phyloP scores from a whole-genome alignment of 2,113 vertebrate species.

The Rutilus rutilus region DNA sequence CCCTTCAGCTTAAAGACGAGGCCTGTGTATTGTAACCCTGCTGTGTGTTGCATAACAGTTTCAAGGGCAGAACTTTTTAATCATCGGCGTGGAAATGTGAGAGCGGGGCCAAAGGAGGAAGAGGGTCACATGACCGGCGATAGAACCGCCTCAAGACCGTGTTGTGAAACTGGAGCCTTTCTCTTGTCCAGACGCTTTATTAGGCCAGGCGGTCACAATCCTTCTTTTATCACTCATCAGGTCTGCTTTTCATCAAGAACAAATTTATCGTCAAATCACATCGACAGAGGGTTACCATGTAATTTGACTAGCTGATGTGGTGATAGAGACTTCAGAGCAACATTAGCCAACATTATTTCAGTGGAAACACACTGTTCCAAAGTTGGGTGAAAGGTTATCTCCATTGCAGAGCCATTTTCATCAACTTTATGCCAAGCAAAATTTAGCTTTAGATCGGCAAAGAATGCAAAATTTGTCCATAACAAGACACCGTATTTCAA shows the following conservation, averaged over 20 bases:
- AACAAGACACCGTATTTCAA: not conserved
- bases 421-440: not conserved
- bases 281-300: conserved; percentile 51
- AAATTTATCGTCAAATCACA: conserved; percentile 68
- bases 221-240: conserved; percentile 61
- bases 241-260: conserved; percentile 72
- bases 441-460: not conserved
- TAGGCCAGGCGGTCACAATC: conserved; percentile 61
- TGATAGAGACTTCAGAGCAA: conserved; percentile 58
- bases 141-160: conserved; percentile 55
- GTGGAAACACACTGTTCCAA: conserved; percentile 11
- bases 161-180: conserved; percentile 55
- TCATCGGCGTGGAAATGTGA: conserved; percentile 68
- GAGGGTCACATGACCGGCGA: conserved; percentile 67
- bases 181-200: conserved; percentile 68
- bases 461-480: not conserved
- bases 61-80: conserved; percentile 70
- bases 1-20: not conserved
- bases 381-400: conserved; percentile 6
- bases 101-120: conserved; percentile 64
- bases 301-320: conserved; percentile 63
- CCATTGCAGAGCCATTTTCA: not conserved
- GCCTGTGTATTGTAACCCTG: not conserved
- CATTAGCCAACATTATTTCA: conserved; percentile 14
- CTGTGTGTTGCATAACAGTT: conserved; percentile 44